These are phyloP conservation scores for Eucera pruinosa DNA, from an alignment of 2,888 invertebrate species.

Conservation along the genomic window DNA sequence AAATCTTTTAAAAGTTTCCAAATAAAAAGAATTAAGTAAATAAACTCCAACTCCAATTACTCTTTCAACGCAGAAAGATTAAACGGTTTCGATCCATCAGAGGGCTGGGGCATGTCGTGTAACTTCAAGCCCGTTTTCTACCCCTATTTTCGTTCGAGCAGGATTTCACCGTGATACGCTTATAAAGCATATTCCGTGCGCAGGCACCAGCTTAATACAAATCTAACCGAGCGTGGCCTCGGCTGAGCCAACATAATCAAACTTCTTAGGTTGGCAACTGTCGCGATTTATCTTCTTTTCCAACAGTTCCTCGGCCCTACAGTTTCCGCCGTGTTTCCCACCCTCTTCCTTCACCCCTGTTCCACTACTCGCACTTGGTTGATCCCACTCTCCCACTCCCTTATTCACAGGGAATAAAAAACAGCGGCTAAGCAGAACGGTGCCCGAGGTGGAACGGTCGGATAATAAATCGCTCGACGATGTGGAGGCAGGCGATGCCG, in stretches of 20 bases:
- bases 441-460: slow-evolving; percentile 65
- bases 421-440: slow-evolving; percentile 74
- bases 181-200: slow-evolving; percentile 48
- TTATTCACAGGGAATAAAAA: slow-evolving; percentile 57
- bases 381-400: slow-evolving; percentile 7
- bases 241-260: slow-evolving; percentile 56
- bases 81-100: slow-evolving; percentile 30
- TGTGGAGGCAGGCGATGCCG: slow-evolving; percentile 65
- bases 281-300: slow-evolving; percentile 62
- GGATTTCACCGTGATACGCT: slow-evolving; percentile 39
- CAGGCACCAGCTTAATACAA: slow-evolving; percentile 46
- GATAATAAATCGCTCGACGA: slow-evolving; percentile 71
- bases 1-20: neutral
- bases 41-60: slow-evolving; percentile 5
- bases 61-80: slow-evolving; percentile 29
- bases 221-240: slow-evolving; percentile 52
- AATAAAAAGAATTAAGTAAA: neutral
- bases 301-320: slow-evolving; percentile 22
- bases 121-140: slow-evolving; percentile 25
- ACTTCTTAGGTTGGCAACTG: slow-evolving; percentile 61
- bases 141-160: slow-evolving; percentile 23
- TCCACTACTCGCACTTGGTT: neutral
- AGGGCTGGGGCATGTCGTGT: slow-evolving; percentile 12
- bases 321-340: slow-evolving; percentile 50
- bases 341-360: neutral